A percentile compares a stretch with the other conserved stretches of the same genome.
These are phyloP conservation scores for Lepidotrigona ventralis DNA, from an alignment of 1,140 invertebrate genomes.

Conservation along the genomic window DNA sequence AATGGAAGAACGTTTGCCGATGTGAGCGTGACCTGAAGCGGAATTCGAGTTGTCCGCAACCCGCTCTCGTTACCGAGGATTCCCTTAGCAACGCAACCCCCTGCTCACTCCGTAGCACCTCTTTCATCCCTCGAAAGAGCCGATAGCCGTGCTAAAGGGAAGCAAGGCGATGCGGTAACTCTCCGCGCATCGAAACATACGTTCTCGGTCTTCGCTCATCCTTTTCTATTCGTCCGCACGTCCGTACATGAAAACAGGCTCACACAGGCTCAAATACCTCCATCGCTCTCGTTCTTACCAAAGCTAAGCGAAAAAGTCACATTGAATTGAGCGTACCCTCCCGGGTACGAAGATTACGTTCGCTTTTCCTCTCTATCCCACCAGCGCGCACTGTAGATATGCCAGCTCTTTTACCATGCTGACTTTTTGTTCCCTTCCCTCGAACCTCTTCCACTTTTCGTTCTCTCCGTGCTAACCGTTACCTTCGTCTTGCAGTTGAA, in stretches of 20 bases:
- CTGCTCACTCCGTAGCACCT: not conserved
- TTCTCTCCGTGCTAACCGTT: not conserved
- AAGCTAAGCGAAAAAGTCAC: not conserved
- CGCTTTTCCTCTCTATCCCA: not conserved
- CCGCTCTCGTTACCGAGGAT: not conserved
- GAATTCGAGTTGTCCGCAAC: slow-evolving; percentile 7
- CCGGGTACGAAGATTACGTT: slow-evolving; percentile 55
- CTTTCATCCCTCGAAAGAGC: slow-evolving; percentile 1
- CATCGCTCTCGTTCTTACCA: slow-evolving; percentile 14
- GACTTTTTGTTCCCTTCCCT: slow-evolving; percentile 17
- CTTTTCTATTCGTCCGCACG: not conserved
- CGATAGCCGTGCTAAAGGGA: not conserved
- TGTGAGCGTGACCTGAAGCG: not conserved
- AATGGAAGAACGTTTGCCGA: not conserved
- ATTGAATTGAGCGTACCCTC: slow-evolving; percentile 49
- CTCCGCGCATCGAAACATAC: not conserved
- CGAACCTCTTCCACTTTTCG: not conserved
- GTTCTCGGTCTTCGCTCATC: not conserved
- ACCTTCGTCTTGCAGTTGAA: not conserved
- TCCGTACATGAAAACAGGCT: not conserved
- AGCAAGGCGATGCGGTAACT: not conserved
- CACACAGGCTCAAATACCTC: not conserved
- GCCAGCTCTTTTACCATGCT: slow-evolving; percentile 14
- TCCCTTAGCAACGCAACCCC: not conserved
- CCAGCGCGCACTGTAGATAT: not conserved